Base-by-base conservation (phyloP, 2,888 invertebrate species). In the Alentia gelatinosa region DNA sequence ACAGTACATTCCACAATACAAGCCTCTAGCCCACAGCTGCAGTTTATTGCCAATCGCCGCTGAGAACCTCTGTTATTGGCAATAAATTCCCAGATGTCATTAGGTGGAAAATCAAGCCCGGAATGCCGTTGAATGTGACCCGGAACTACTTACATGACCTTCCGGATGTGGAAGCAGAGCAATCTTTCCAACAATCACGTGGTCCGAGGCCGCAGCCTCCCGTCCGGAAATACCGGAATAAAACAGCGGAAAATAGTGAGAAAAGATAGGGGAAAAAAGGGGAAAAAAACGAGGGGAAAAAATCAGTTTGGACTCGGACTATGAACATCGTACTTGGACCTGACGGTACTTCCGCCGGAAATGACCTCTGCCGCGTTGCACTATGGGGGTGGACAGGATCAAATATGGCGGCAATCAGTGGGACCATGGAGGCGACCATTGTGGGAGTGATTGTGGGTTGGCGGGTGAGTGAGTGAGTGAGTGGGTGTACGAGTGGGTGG, bases 371-470 rank as follows among this genome's bases (percentile, higher is more conserved):
- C 30, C 26, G 30, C 68, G 5, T 26, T 68, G 68, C 30, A 68
- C 68, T 15, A 26, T 68, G 68, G 30, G 56, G n/a, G 3, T n/a
- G 12, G 9, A 19, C 56, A 56, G 56, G 68, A 68, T 68, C 68
- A 26, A 68, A 68, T 68, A 68, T 68, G 68, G 68, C 68, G 68
- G 68, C 68, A 30, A 26, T 30, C 68, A 68, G 68, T 68, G 68
- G 30, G 56, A n/a, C 5, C n/a, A 56, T 68, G 68, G 68, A 30
- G 3, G 30, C 33, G 1, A 30, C 33, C 33, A 30, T 26, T 68
- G 68, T 26, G 33, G 23, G 26, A 30, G 0, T 30, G 68, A 68
- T 68, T 68, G 68, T 56, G 1, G 7, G 47, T 42, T 12, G 47
- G 47, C 15, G 47, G 15, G 7, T 42, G 47, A 7, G 7, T 12